These are phyloP conservation scores for Penaeus vannamei DNA, from an alignment of 1,140 invertebrate species.

Conservation along the genomic window DNA sequence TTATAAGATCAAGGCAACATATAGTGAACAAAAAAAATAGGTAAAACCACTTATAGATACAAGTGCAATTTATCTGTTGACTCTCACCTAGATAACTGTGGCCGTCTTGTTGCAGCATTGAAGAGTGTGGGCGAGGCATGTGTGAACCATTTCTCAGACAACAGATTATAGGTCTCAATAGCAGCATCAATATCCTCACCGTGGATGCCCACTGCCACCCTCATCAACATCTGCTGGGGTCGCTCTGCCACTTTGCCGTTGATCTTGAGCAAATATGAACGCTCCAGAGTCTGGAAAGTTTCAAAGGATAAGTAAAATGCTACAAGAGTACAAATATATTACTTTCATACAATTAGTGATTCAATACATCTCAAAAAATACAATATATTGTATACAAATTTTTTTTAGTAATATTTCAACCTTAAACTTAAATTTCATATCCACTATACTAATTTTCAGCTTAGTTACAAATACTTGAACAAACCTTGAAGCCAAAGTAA, in stretches of 20 bases:
- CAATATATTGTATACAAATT: too few species aligned
- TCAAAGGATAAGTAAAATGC: too few species aligned
- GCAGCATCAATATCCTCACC: slow-evolving; percentile 92
- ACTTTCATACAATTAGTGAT: neutral
- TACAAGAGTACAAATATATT: slow-evolving; percentile 6
- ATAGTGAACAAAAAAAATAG: too few species aligned
- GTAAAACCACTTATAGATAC: too few species aligned
- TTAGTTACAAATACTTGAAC: neutral
- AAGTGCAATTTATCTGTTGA: too few species aligned
- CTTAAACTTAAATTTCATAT: neutral
- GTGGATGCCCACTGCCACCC: slow-evolving; percentile 97
- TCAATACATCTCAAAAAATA: neutral
- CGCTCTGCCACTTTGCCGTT: slow-evolving; percentile 95
- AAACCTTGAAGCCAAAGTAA: slow-evolving; percentile 98
- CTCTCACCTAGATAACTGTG: slow-evolving; percentile 88
- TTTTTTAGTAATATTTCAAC: neutral
- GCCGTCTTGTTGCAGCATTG: slow-evolving; percentile 91
- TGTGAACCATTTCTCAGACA: slow-evolving; percentile 97
- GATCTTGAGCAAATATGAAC: slow-evolving; percentile 95
- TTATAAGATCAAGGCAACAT: neutral
- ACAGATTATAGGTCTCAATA: slow-evolving; percentile 96
- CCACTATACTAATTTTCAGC: neutral
- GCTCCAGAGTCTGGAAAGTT: slow-evolving; percentile 84
- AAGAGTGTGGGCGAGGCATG: slow-evolving; percentile 98
- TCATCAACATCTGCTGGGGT: slow-evolving; percentile 99